Percentiles rank a stretch among this genome's conserved stretches.
These are phyloP conservation scores for Eumeta japonica DNA, from an alignment of 1,140 invertebrate species.

Conservation along the genomic window DNA sequence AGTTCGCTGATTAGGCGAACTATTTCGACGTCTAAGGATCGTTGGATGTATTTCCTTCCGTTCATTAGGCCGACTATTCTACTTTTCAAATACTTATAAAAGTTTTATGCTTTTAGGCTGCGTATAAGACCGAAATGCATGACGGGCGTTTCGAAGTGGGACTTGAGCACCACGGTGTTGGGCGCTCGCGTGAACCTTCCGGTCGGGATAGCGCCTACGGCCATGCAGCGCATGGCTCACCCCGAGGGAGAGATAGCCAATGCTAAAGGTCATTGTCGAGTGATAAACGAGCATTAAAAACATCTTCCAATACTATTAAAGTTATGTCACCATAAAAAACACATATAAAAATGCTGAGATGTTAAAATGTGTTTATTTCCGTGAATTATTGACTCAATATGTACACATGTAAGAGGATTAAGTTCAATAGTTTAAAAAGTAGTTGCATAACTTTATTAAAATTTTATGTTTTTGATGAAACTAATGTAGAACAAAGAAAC, in stretches of 20 bases:
- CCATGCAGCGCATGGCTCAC: constrained; percentile 92
- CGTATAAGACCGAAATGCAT: constrained; percentile 79
- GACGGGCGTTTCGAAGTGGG: constrained; percentile 69
- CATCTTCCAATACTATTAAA: not conserved
- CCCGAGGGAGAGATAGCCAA: constrained; percentile 85
- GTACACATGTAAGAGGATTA: too few relatives aligned
- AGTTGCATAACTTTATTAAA: too few relatives aligned
- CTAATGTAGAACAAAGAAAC: too few relatives aligned
- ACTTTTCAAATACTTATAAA: not conserved
- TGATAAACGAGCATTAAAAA: not conserved
- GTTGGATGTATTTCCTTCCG: too few relatives aligned
- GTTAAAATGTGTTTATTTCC: not conserved
- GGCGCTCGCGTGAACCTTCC: constrained; percentile 75
- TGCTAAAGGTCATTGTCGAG: constrained; percentile 78
- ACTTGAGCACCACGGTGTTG: constrained; percentile 65
- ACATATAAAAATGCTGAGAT: not conserved
- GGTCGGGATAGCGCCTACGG: constrained; percentile 85
- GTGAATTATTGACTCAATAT: too few relatives aligned
- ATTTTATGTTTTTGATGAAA: too few relatives aligned
- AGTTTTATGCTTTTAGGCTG: constrained; percentile 58
- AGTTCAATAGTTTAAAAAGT: too few relatives aligned
- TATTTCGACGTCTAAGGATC: too few relatives aligned
- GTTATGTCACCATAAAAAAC: not conserved
- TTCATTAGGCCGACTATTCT: too few relatives aligned
- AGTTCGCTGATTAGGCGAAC: too few relatives aligned